Evolutionary conservation across 2,113 vertebrate species (phyloP).

Genomic region (Neodontobutis hainanensis): DNA sequence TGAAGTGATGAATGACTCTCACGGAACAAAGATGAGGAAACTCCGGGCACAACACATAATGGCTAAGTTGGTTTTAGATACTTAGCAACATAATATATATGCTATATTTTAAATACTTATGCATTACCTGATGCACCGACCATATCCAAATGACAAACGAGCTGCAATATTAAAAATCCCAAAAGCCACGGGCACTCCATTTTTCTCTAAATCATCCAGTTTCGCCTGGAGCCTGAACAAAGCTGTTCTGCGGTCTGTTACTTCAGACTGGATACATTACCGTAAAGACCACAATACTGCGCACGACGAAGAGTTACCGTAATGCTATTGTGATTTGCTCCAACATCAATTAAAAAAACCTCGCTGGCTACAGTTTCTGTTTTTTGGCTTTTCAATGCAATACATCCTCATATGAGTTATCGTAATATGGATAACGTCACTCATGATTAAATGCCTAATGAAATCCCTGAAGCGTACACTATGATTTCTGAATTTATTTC

Average conservation of each 20-base stretch:
- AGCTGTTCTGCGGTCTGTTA: constrained; percentile 47
- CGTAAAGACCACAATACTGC: constrained; percentile 26
- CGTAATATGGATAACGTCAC: not conserved
- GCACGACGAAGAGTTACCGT: constrained; percentile 30
- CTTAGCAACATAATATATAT: too few species aligned
- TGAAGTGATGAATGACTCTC: constrained; percentile 38
- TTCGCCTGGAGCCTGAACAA: constrained; percentile 39
- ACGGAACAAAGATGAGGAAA: constrained; percentile 21
- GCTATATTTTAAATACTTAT: not conserved
- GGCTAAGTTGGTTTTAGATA: not conserved
- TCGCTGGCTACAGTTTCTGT: not conserved
- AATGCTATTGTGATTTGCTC: not conserved
- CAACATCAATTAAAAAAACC: not conserved
- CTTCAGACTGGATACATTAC: constrained; percentile 43
- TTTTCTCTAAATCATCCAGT: constrained; percentile 36
- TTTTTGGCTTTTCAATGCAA: not conserved
- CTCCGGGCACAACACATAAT: not conserved
- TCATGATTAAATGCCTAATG: constrained; percentile 11
- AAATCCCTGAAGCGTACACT: constrained; percentile 19
- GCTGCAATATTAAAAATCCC: constrained; percentile 22
- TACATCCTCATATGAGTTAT: not conserved
- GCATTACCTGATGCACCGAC: constrained; percentile 42
- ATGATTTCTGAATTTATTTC: constrained; percentile 25
- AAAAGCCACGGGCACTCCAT: constrained; percentile 64
- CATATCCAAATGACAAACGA: constrained; percentile 22